phyloP scores from a whole-genome alignment of 92 coral and sea anemone genomes.

The Bergia puertoricense region DNA sequence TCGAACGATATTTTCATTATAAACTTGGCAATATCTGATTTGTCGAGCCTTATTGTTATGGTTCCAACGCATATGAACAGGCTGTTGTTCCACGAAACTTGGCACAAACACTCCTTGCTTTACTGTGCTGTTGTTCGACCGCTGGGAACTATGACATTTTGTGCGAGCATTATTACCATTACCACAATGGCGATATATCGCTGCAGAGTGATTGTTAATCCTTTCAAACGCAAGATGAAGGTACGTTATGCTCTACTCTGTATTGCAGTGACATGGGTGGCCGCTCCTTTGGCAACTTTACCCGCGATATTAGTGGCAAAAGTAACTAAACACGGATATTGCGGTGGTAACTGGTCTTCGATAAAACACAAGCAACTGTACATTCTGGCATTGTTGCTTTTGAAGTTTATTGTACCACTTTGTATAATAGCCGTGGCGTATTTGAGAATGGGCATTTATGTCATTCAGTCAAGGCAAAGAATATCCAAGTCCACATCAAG shows the following conservation, averaged over 20 bases:
- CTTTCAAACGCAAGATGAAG: constrained; percentile 57
- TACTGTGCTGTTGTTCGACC: constrained; percentile 42
- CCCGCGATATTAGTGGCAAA: constrained; percentile 36
- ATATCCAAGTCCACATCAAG: background rate
- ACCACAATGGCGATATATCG: constrained; percentile 66
- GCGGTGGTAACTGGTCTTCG: constrained; percentile 57
- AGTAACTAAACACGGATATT: constrained; percentile 17
- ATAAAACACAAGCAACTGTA: constrained; percentile 54
- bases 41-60: constrained; percentile 41
- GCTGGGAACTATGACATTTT: constrained; percentile 51
- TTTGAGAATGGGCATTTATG: constrained; percentile 53
- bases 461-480: constrained; percentile 33
- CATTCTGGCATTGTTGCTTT: constrained; percentile 52
- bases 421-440: constrained; percentile 52
- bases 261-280: constrained; percentile 57
- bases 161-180: constrained; percentile 62
- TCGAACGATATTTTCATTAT: constrained; percentile 59
- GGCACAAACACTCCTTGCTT: constrained; percentile 16
- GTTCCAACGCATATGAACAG: constrained; percentile 42
- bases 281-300: constrained; percentile 42
- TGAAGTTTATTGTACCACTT: constrained; percentile 60
- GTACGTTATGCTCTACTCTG: constrained; percentile 45
- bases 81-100: background rate
- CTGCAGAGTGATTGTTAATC: constrained; percentile 56
- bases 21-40: constrained; percentile 60